These are phyloP conservation scores for Planiliza haematocheilus DNA, from an alignment of 2,113 vertebrate genomes.

Conservation along the genomic window DNA sequence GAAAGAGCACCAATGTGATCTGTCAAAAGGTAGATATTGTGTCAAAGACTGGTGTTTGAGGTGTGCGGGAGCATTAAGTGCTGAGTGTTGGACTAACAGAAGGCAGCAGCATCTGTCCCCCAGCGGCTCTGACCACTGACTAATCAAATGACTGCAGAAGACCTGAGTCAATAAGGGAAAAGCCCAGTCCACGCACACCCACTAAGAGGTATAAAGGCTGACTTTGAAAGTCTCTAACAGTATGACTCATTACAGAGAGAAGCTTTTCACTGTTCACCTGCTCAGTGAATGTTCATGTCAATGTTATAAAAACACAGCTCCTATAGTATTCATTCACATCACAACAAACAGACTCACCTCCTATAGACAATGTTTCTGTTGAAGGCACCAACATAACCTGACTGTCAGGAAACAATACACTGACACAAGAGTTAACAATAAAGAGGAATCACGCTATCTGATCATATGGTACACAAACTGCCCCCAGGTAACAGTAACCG, in stretches of 20 bases:
- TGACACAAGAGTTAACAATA: too few relatives aligned
- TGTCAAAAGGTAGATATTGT: not conserved
- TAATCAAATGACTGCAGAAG: slow-evolving; percentile 52
- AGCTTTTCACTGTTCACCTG: not conserved
- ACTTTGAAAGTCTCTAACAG: not conserved
- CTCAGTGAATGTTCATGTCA: slow-evolving; percentile 1
- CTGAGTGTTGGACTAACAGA: slow-evolving; percentile 51
- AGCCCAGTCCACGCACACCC: slow-evolving; percentile 3
- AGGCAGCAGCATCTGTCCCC: slow-evolving; percentile 24
- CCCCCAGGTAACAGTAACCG: too few relatives aligned
- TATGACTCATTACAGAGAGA: too few relatives aligned
- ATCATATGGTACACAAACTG: too few relatives aligned
- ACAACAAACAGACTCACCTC: too few relatives aligned
- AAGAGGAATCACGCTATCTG: too few relatives aligned
- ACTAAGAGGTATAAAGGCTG: slow-evolving; percentile 13
- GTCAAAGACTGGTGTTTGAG: not conserved
- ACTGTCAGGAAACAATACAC: too few relatives aligned
- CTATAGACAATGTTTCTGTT: too few relatives aligned
- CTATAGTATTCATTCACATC: too few relatives aligned
- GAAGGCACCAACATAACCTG: too few relatives aligned
- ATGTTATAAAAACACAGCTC: not conserved
- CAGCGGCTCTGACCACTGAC: slow-evolving; percentile 43
- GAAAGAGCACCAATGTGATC: not conserved
- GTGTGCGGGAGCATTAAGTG: slow-evolving; percentile 21
- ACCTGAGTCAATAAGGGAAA: slow-evolving; percentile 60